Evolutionary conservation across 2,797 vertebrate species (phyloP).

Genomic region (Anguilla megastoma): DNA sequence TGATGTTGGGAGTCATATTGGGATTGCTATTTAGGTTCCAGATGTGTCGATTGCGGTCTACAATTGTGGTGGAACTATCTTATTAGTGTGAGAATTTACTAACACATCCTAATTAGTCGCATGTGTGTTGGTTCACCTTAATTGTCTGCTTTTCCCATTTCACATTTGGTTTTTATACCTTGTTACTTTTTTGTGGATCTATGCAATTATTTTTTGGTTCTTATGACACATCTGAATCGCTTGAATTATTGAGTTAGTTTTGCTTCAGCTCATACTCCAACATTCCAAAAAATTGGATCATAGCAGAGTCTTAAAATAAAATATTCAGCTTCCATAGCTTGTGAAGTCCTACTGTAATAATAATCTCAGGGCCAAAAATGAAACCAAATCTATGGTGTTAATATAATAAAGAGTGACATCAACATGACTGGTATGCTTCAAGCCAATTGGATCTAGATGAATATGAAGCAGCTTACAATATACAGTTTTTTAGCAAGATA

Average conservation of each 20-base stretch:
- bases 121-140: too few species aligned
- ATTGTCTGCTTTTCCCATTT: too few species aligned
- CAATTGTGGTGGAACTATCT: too few species aligned
- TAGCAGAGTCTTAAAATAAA: constrained; percentile 18
- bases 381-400: constrained; percentile 17
- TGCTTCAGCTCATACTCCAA: not conserved
- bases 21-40: too few species aligned
- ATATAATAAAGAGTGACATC: constrained; percentile 14
- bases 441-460: not conserved
- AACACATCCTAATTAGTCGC: too few species aligned
- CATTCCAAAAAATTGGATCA: not conserved
- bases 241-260: not conserved
- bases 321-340: not conserved
- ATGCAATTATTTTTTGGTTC: not conserved
- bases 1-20: too few species aligned
- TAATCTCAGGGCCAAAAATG: constrained; percentile 1
- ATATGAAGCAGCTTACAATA: too few species aligned
- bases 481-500: too few species aligned
- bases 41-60: too few species aligned
- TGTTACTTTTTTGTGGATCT: too few species aligned
- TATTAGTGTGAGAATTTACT: too few species aligned
- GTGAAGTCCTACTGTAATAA: not conserved
- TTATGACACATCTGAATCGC: not conserved
- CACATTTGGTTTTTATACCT: too few species aligned
- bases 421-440: not conserved